Evolutionary conservation across 2,797 vertebrate species (phyloP).

Genomic region (Limnodromus scolopaceus): DNA sequence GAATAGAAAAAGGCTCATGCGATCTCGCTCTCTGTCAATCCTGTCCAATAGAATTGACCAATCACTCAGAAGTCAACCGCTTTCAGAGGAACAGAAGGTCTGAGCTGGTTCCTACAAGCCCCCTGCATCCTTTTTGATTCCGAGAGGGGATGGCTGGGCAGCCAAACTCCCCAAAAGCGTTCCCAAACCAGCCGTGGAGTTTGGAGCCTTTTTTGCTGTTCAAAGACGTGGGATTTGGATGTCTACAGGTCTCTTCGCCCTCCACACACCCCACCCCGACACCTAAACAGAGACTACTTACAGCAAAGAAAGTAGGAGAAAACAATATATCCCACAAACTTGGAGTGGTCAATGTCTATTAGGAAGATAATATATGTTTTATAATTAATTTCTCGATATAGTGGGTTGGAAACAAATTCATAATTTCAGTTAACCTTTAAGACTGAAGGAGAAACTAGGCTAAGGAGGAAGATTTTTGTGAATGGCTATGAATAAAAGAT

Average conservation of each 20-base stretch:
- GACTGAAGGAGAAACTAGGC: background rate
- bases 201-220: background rate
- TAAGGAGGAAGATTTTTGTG: background rate
- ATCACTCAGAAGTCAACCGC: rapidly evolving
- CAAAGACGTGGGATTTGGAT: background rate
- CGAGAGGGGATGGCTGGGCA: rapidly evolving
- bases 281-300: background rate
- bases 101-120: background rate
- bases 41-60: background rate
- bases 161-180: background rate
- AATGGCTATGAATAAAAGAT: background rate
- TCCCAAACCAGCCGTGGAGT: rapidly evolving
- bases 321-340: background rate
- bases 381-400: background rate
- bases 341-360: background rate
- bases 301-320: background rate
- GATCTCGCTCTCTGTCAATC: background rate
- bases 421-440: slow-evolving; percentile 42
- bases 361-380: background rate
- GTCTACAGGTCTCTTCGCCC: background rate
- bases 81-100: background rate
- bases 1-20: background rate
- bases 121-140: rapidly evolving
- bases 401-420: background rate
- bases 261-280: background rate